These are phyloP conservation scores for Tachysurus fulvidraco DNA, from an alignment of 2,113 vertebrate species.

Conservation along the genomic window DNA sequence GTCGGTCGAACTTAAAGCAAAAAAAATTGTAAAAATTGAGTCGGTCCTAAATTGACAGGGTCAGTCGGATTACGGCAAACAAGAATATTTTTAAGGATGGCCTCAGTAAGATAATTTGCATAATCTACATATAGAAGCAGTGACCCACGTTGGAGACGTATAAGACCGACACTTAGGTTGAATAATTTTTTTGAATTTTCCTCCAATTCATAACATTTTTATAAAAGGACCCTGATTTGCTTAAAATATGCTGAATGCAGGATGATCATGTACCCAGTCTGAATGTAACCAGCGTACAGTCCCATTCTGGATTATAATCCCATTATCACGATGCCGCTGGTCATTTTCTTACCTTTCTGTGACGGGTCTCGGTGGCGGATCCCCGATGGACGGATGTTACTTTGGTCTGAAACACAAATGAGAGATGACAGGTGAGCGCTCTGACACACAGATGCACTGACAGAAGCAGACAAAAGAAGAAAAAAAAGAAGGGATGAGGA, in stretches of 20 bases:
- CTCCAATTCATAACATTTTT: no score
- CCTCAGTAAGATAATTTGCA: no score
- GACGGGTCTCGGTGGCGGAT: conserved; percentile 57
- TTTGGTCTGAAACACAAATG: conserved; percentile 66
- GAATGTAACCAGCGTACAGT: not conserved
- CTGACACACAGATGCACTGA: not conserved
- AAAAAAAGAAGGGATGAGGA: conserved; percentile 2
- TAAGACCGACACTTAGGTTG: no score
- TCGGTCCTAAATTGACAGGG: no score
- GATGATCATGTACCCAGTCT: no score
- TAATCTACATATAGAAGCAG: not conserved
- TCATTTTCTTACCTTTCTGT: conserved; percentile 69
- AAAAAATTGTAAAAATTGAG: no score
- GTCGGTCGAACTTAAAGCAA: no score
- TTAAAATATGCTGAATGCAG: no score
- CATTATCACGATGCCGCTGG: not conserved
- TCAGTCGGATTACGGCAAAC: no score
- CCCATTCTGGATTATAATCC: conserved; percentile 3
- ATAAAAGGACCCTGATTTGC: not conserved
- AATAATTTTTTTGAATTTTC: no score
- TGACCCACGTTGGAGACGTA: not conserved
- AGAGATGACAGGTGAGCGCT: conserved; percentile 20
- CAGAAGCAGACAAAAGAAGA: not conserved
- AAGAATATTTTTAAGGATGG: no score
- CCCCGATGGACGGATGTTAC: conserved; percentile 67